phyloP scores from a whole-genome alignment of 2,888 invertebrate genomes.

The Anorthoa munda region DNA sequence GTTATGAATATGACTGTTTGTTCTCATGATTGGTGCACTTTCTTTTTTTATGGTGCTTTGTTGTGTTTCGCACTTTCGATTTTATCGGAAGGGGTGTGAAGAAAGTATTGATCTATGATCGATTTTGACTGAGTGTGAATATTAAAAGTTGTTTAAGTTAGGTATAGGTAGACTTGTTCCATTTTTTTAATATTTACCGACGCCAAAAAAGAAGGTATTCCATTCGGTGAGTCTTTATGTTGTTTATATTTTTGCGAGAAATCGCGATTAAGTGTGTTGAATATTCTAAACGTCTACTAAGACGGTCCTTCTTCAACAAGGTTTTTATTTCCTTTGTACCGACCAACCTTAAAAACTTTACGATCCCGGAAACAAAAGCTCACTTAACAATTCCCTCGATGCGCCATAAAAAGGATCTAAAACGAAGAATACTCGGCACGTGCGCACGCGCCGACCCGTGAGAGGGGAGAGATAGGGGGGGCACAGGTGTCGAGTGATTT shows the following conservation, averaged over 20 bases:
- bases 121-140: neutral
- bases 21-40: conserved; percentile 56
- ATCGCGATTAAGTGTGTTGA: neutral
- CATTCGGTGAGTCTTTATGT: too few species aligned
- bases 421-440: conserved; percentile 67
- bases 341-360: conserved; percentile 32
- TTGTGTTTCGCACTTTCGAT: conserved; percentile 61
- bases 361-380: conserved; percentile 47
- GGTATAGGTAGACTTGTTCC: neutral
- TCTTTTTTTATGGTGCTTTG: conserved; percentile 62
- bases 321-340: neutral
- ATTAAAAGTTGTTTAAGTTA: neutral
- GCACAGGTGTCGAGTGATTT: conserved; percentile 86
- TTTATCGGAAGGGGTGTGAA: conserved; percentile 18
- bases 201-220: too few species aligned
- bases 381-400: conserved; percentile 55
- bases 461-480: conserved; percentile 46
- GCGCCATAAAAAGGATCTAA: conserved; percentile 53
- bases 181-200: neutral
- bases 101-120: conserved; percentile 21
- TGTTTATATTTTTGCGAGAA: too few species aligned
- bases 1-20: conserved; percentile 62
- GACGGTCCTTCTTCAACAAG: neutral
- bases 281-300: neutral
- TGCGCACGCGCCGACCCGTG: conserved; percentile 67